Evolutionary conservation across 2,888 invertebrate genomes (phyloP), one percentile per base, ranked within the genome.

Genomic region (Seladonia tumulorum): DNA sequence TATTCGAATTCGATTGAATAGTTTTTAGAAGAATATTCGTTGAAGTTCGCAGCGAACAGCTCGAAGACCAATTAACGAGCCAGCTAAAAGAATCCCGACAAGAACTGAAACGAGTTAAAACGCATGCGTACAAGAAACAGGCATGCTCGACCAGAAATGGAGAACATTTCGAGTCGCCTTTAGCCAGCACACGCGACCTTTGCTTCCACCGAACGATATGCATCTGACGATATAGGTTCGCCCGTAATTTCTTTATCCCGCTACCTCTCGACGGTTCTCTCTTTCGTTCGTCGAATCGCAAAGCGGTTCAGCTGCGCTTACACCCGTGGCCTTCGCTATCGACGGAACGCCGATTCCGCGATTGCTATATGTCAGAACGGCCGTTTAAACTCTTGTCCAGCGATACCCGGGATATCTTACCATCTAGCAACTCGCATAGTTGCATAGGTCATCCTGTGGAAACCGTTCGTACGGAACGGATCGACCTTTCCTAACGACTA

Each of bases 371-470:
- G 81, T 75, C 81, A 77, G 29, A 81, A 84, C 68, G 76, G 71
- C 75, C 78, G 75, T 76, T 75, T 72, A 53, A 70, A 57, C 53
- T 71, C 53, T 35, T 76, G 76, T 85, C 78, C 81, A 68, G 29
- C n/a, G 71, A 49, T 71, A 35, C 49, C 22, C 35, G 45, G 47
- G 14, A 39, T 73, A 79, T 79, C 76, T 71, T 66, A n/a, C 29
- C 53, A 74, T 86, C 83, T 81, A 29, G 45, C 60, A 76, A 76
- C 25, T 79, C 79, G 47, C 83, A 79, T 86, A 83, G 76, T 87
- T 79, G 83, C 39, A 87, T 83, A 87, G 86, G 86, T 86, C 83
- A 81, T 60, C n/a, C 60, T 35, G 16, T 29, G 79, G 85, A 79
- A 75, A 85, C 29, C 39, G 82, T 70, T 82, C 60, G 29, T n/a